Evolutionary conservation across 2,888 invertebrate species (phyloP), one percentile per base, ranked within the genome.

Genomic region (Scrobipalpa costella): DNA sequence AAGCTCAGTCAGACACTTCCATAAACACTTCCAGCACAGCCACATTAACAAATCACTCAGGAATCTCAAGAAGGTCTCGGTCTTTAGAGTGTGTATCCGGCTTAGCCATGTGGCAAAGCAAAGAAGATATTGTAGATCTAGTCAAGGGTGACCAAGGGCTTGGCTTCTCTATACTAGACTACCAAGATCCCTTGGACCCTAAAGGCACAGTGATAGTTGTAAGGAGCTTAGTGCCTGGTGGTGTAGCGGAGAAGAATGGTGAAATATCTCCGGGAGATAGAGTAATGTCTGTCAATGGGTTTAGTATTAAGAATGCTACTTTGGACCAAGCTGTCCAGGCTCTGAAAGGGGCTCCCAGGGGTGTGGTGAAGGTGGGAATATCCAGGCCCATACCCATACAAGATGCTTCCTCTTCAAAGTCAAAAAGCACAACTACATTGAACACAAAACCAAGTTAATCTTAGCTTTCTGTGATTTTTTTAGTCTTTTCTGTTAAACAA

Each of bases 101-200:
- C 11, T 88, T 99, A 76, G 99, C 99, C 49, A 96, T 99, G 95
- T 99, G 99, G 99, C 97, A 96, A 77, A 96, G 96, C 68, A 97
- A 98, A 77, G 96, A 98, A 67, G 97, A 98, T 73, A 95, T 96
- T 75, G 96, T 99, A 68, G 95, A 98, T 83, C 93, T 99, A 68
- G 93, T 95, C 65, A 99, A 99, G 92, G 97, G 97, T 71, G 98
- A 98, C 80, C 94, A 97, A 76, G 99, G 99, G 61, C 94, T 99
- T 67, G 99, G 99, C 68, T 99, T 99, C 93, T 98, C 98, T 72
- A 98, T 99, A 79, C 93, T 99, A 69, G 99, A 98, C 90, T 98
- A 98, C 89, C 98, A 98, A 94, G 99, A 99, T 91, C 99, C 99
- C 49, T 93, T 98, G 79, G 98, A 99, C 92, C 95, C 98, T 64